A percentile compares a stretch with the other conserved stretches of the same genome.
Evolutionary conservation across 2,888 invertebrate species (phyloP).

Genomic region (Oligia strigilis): DNA sequence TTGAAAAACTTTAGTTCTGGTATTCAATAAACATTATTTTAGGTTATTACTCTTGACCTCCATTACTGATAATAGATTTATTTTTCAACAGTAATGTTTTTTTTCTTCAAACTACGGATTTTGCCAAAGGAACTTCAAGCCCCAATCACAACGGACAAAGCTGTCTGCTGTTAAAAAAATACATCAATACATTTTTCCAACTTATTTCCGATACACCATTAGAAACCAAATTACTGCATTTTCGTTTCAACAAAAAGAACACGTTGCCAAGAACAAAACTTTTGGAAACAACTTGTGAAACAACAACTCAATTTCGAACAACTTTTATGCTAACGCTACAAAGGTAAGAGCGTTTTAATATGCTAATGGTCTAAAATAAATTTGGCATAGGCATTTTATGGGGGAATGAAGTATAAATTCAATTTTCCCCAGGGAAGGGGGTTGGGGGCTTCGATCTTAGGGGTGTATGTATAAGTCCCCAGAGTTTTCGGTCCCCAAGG

Average conservation of each 20-base stretch:
- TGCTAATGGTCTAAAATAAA: constrained; percentile 89
- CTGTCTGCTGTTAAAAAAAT: not conserved
- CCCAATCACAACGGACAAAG: not conserved
- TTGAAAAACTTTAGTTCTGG: too few species aligned
- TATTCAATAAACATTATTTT: not conserved
- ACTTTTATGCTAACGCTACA: constrained; percentile 75
- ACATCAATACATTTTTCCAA: too few species aligned
- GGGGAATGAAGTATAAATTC: constrained; percentile 87
- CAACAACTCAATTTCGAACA: constrained; percentile 32
- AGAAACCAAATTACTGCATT: constrained; percentile 23
- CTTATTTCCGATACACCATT: not conserved
- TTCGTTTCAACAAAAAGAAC: constrained; percentile 26
- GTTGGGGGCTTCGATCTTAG: constrained; percentile 53
- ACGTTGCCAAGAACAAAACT: constrained; percentile 18
- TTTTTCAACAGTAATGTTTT: not conserved
- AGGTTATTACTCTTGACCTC: not conserved
- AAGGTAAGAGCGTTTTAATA: constrained; percentile 85
- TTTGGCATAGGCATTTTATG: constrained; percentile 87
- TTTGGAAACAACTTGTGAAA: constrained; percentile 31
- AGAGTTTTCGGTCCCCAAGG: constrained; percentile 47
- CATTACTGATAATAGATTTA: not conserved
- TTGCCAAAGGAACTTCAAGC: not conserved
- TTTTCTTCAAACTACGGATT: not conserved
- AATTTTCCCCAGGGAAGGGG: constrained; percentile 74
- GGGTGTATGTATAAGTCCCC: constrained; percentile 40